These are phyloP conservation scores for Drosophila grimshawi DNA, from an alignment of 1,140 invertebrate genomes.

Conservation along the genomic window DNA sequence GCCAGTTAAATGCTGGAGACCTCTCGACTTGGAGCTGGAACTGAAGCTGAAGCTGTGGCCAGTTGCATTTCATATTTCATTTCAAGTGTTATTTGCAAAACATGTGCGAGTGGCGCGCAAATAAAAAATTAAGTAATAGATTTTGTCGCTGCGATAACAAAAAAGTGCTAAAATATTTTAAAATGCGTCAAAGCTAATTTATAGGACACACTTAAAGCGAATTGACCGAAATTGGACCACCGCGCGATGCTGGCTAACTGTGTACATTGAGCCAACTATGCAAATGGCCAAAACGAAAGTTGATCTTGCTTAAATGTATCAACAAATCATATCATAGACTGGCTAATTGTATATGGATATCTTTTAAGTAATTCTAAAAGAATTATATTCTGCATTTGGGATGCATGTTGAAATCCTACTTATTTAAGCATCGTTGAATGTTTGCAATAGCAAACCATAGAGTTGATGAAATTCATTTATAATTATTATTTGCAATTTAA, in stretches of 20 bases:
- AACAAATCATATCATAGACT: slow-evolving; percentile 1
- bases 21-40: slow-evolving; percentile 32
- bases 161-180: slow-evolving; percentile 83
- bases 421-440: too few relatives aligned
- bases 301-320: slow-evolving; percentile 28
- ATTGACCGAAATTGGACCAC: slow-evolving; percentile 50
- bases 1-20: slow-evolving; percentile 69
- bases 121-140: slow-evolving; percentile 83
- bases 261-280: not conserved
- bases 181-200: slow-evolving; percentile 77
- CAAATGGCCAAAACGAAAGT: slow-evolving; percentile 47
- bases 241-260: not conserved
- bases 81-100: slow-evolving; percentile 75
- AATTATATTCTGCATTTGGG: too few relatives aligned
- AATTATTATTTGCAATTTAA: too few relatives aligned
- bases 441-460: too few relatives aligned
- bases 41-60: slow-evolving; percentile 3
- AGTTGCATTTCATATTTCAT: slow-evolving; percentile 82
- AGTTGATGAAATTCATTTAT: too few relatives aligned
- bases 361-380: not conserved
- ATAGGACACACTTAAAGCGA: slow-evolving; percentile 57
- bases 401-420: too few relatives aligned
- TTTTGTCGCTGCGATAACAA: slow-evolving; percentile 77
- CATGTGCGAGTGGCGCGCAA: slow-evolving; percentile 59
- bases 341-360: not conserved